phyloP scores from a whole-genome alignment of 2,888 invertebrate species.

The Lymantria monacha region DNA sequence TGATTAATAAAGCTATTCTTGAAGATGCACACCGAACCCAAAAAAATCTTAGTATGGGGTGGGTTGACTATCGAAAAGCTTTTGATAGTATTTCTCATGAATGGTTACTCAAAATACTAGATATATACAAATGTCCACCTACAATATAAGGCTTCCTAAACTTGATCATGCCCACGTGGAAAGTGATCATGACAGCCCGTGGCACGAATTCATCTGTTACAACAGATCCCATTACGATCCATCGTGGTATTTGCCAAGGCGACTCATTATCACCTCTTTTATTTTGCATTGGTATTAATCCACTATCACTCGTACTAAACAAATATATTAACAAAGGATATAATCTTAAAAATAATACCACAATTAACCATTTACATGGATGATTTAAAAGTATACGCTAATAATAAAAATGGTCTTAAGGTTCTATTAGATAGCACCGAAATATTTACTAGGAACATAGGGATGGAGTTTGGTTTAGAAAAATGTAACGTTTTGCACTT shows the following conservation, averaged over 20 bases:
- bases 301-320: slow-evolving; percentile 2
- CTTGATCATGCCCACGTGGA: slow-evolving; percentile 6
- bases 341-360: background rate
- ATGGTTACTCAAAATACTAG: background rate
- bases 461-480: too few species aligned
- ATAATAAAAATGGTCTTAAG: too few species aligned
- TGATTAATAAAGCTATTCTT: slow-evolving; percentile 14
- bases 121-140: background rate
- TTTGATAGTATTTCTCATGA: too few species aligned
- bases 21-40: slow-evolving; percentile 11
- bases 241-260: slow-evolving; percentile 5
- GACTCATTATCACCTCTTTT: slow-evolving; percentile 9
- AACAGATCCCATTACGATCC: slow-evolving; percentile 9
- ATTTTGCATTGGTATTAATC: slow-evolving; percentile 16
- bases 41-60: slow-evolving; percentile 10
- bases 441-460: too few species aligned
- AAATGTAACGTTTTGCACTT: too few species aligned
- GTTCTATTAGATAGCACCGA: too few species aligned
- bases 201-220: background rate
- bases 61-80: slow-evolving; percentile 5
- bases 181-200: slow-evolving; percentile 8
- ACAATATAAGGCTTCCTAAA: background rate
- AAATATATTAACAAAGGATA: too few species aligned
- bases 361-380: too few species aligned
- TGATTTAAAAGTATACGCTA: too few species aligned